Evolutionary conservation across 2,113 vertebrate genomes (phyloP).

Genomic region (Holacanthus passer): DNA sequence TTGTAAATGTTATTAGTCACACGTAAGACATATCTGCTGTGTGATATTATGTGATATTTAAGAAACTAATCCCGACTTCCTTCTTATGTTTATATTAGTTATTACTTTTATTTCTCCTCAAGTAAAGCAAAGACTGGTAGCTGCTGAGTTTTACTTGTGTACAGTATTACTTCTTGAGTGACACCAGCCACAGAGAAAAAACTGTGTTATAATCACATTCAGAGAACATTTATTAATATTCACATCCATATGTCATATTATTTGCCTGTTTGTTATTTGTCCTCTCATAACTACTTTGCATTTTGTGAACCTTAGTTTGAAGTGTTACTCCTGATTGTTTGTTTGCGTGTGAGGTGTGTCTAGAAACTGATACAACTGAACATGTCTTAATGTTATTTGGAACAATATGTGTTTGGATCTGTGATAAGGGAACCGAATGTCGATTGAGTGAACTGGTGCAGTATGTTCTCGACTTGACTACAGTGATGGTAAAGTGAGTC

Average conservation of each 20-base stretch:
- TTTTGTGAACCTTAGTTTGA: no score
- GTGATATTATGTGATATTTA: no score
- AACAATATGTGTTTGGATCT: slow-evolving; percentile 9
- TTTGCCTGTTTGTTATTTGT: background rate
- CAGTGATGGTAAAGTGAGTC: slow-evolving; percentile 31
- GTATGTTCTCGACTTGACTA: slow-evolving; percentile 31
- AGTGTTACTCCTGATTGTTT: no score
- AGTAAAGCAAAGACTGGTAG: background rate
- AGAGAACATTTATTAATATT: slow-evolving; percentile 6
- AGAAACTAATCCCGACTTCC: background rate
- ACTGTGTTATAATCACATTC: background rate
- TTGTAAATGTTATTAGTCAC: no score
- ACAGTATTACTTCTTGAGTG: no score
- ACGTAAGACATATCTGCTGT: no score
- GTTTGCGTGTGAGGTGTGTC: no score
- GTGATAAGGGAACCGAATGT: slow-evolving; percentile 9
- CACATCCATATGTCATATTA: background rate
- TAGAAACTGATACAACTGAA: background rate
- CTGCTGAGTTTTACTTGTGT: background rate
- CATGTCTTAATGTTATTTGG: background rate
- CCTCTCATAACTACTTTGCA: no score
- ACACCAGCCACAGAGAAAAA: background rate
- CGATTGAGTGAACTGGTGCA: slow-evolving; percentile 12
- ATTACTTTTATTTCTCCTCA: background rate
- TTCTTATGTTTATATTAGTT: no score